phyloP scores from a whole-genome alignment of 2,888 invertebrate genomes.

The Dolichopus griseipennis region DNA sequence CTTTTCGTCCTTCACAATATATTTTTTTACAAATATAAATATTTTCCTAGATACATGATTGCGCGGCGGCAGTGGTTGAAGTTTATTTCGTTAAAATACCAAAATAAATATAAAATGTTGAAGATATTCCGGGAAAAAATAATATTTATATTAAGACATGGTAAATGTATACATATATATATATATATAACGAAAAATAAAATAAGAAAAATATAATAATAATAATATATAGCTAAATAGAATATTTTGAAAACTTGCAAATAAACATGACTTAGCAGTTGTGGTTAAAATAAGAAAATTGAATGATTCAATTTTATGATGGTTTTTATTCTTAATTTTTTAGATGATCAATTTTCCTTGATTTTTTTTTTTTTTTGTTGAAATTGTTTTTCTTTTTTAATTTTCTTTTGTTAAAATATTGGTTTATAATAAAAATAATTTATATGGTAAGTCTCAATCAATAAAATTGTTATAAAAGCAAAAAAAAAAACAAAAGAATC shows the following conservation, averaged over 20 bases:
- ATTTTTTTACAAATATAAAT: too few relatives aligned
- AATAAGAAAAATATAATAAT: not conserved
- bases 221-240: not conserved
- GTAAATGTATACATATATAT: not conserved
- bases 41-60: too few relatives aligned
- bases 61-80: too few relatives aligned
- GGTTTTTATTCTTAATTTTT: slow-evolving; percentile 5
- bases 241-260: not conserved
- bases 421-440: not conserved
- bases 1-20: too few relatives aligned
- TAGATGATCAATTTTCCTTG: not conserved
- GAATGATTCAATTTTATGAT: slow-evolving; percentile 6
- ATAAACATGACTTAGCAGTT: slow-evolving; percentile 1
- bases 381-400: too few relatives aligned
- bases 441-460: slow-evolving; percentile 1
- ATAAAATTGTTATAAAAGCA: not conserved
- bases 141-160: not conserved
- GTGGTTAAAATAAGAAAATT: not conserved
- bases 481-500: too few relatives aligned
- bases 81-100: too few relatives aligned
- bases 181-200: not conserved
- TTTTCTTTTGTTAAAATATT: too few relatives aligned
- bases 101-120: not conserved
- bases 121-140: not conserved
- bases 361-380: too few relatives aligned